Evolutionary conservation across 2,113 vertebrate genomes (phyloP).

Genomic region (Tragelaphus buxtoni): DNA sequence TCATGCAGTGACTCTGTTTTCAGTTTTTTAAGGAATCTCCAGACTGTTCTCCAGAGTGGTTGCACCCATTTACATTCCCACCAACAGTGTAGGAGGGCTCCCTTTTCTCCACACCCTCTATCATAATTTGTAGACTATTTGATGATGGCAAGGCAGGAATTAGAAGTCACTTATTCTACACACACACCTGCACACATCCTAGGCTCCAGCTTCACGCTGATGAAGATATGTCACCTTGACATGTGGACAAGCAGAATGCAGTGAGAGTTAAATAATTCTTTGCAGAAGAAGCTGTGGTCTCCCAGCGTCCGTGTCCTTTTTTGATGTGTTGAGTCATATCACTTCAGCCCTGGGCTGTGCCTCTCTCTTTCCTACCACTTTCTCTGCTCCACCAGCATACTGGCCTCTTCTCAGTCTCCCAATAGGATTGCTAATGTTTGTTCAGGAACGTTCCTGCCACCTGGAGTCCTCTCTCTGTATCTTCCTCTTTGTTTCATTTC

Average conservation of each 20-base stretch:
- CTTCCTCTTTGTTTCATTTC: conserved; percentile 53
- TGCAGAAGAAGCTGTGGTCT: neutral
- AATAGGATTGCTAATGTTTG: neutral
- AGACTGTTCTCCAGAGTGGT: neutral
- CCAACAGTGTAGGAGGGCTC: neutral
- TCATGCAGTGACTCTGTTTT: neutral
- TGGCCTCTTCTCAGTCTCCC: neutral
- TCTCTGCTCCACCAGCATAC: neutral
- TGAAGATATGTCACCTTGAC: neutral
- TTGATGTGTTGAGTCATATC: neutral
- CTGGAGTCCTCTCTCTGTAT: conserved; percentile 45
- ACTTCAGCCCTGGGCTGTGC: neutral
- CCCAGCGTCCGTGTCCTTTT: neutral
- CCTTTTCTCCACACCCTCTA: neutral
- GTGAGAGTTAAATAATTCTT: neutral
- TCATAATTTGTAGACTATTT: neutral
- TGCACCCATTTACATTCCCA: neutral
- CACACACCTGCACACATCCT: too few species aligned
- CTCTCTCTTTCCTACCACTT: neutral
- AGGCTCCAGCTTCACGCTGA: neutral
- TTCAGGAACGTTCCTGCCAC: conserved; percentile 33
- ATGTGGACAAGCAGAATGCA: neutral
- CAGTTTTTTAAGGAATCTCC: neutral
- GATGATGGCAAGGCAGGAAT: neutral
- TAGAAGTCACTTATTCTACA: neutral